Evolutionary conservation across 1,140 invertebrate genomes (phyloP).

Genomic region (Saccostrea echinata): DNA sequence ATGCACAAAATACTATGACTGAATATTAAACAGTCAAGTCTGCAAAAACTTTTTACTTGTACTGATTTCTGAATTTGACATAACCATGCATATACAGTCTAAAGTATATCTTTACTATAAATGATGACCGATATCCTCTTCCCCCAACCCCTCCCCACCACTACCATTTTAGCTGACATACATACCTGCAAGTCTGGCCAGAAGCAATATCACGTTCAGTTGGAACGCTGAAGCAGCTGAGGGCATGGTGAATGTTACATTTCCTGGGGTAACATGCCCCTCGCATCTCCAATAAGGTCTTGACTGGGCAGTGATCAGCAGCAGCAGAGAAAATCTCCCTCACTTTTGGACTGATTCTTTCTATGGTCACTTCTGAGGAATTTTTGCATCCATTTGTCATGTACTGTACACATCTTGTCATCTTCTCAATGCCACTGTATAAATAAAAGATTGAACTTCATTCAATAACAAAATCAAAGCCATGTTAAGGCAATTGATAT

Average conservation of each 20-base stretch:
- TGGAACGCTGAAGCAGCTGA: slow-evolving; percentile 4
- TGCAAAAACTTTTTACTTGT: too few species aligned
- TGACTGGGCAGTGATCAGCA: background rate
- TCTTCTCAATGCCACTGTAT: slow-evolving; percentile 14
- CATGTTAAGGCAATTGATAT: background rate
- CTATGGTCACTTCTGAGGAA: background rate
- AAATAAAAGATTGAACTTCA: background rate
- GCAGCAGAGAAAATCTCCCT: background rate
- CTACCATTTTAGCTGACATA: too few species aligned
- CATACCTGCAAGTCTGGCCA: slow-evolving; percentile 29
- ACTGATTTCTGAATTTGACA: too few species aligned
- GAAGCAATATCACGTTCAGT: background rate
- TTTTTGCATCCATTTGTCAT: slow-evolving; percentile 20
- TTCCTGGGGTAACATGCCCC: background rate
- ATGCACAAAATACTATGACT: too few species aligned
- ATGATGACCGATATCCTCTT: too few species aligned
- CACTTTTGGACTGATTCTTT: slow-evolving; percentile 11
- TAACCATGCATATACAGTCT: too few species aligned
- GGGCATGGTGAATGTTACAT: slow-evolving; percentile 18
- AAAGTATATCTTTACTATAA: too few species aligned
- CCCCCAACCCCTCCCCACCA: too few species aligned
- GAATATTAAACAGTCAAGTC: too few species aligned
- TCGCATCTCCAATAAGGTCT: background rate
- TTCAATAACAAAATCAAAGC: background rate
- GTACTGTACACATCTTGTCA: slow-evolving; percentile 24